These are phyloP conservation scores for Ectemnius lituratus DNA, from an alignment of 2,888 invertebrate species.

Conservation along the genomic window DNA sequence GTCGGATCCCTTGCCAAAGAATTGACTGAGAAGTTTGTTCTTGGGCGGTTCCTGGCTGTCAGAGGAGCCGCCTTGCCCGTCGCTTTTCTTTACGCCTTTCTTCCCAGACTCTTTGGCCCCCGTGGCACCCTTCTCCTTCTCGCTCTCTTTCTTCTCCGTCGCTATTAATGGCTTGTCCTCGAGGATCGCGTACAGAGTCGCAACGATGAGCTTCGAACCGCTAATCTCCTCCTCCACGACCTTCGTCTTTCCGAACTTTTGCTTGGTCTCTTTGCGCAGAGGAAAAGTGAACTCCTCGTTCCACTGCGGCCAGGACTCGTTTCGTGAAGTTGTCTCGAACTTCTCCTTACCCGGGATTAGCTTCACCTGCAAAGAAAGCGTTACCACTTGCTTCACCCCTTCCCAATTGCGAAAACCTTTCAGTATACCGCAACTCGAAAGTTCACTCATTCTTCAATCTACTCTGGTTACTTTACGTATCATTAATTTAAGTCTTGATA, in stretches of 20 bases:
- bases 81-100: constrained; percentile 66
- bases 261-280: constrained; percentile 80
- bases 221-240: constrained; percentile 81
- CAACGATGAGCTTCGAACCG: constrained; percentile 83
- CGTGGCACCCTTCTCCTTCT: constrained; percentile 71
- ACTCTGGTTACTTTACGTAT: too few relatives aligned
- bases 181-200: constrained; percentile 84
- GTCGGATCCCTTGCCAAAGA: constrained; percentile 79
- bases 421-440: too few relatives aligned
- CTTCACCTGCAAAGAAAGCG: constrained; percentile 82
- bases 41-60: constrained; percentile 75
- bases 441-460: not conserved
- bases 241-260: constrained; percentile 77
- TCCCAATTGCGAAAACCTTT: too few relatives aligned
- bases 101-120: constrained; percentile 70
- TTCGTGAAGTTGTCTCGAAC: constrained; percentile 86
- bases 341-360: constrained; percentile 88
- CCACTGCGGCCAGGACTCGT: constrained; percentile 89
- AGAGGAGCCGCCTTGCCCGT: constrained; percentile 46
- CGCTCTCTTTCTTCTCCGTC: constrained; percentile 73
- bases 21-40: constrained; percentile 77
- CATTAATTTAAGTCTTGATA: too few relatives aligned
- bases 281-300: constrained; percentile 88
- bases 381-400: too few relatives aligned
- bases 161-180: constrained; percentile 79